A percentile compares a stretch with the other conserved stretches of the same genome.
Evolutionary conservation across 1,140 invertebrate genomes (phyloP).

Genomic region (Pentalonia nigronervosa): DNA sequence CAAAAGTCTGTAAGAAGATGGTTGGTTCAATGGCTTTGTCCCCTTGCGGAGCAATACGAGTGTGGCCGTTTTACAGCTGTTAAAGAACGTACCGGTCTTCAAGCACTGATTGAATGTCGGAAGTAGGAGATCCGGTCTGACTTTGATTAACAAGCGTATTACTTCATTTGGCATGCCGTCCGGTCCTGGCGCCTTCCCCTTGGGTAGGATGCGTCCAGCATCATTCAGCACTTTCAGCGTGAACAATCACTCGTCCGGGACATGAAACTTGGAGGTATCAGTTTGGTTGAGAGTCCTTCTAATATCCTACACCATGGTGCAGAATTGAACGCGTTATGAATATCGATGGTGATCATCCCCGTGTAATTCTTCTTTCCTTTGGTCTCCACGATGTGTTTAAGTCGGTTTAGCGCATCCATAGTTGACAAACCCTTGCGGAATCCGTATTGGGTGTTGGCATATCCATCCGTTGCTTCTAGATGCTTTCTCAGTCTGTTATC

Average conservation of each 20-base stretch:
- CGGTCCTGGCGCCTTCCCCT: not conserved
- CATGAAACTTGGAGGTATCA: no score
- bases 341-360: no score
- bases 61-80: not conserved
- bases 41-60: not conserved
- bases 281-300: no score
- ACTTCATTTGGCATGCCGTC: not conserved
- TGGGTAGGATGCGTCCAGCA: not conserved
- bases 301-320: no score
- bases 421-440: no score
- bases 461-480: no score
- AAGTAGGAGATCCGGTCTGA: not conserved
- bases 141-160: not conserved
- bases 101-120: not conserved
- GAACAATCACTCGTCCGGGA: not conserved
- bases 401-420: no score
- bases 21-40: not conserved
- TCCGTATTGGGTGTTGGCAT: no score
- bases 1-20: conserved; percentile 36
- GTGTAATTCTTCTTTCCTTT: no score
- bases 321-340: no score
- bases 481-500: no score
- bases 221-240: not conserved
- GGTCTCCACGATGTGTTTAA: no score
- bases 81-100: not conserved